Conservation (phyloP, 1,140 invertebrate species). For the Lasaia peninsularis region DNA sequence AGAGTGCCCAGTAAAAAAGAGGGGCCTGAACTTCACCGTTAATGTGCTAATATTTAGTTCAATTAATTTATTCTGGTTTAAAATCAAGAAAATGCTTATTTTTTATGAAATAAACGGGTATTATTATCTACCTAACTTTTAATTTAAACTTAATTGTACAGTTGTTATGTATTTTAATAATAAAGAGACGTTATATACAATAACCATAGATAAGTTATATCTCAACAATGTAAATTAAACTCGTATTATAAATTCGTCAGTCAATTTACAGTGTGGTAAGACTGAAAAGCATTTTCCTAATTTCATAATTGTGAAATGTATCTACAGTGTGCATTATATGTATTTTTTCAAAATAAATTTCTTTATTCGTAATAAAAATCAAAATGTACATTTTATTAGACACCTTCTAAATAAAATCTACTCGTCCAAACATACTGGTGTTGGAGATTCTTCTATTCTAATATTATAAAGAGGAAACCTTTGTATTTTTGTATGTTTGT, state of each 20-base stretch:
- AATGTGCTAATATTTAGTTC: not conserved
- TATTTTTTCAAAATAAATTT: conserved; percentile 62
- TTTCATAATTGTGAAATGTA: conserved; percentile 38
- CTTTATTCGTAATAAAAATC: conserved; percentile 57
- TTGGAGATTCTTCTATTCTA: too few relatives aligned
- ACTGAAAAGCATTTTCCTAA: conserved; percentile 48
- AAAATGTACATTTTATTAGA: too few relatives aligned
- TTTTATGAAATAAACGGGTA: conserved; percentile 39
- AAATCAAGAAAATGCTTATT: not conserved
- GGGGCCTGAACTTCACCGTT: not conserved
- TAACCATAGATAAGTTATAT: conserved; percentile 8
- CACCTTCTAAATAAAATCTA: too few relatives aligned
- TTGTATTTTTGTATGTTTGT: too few relatives aligned
- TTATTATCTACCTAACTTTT: conserved; percentile 32
- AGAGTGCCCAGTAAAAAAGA: too few relatives aligned
- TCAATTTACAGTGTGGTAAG: conserved; percentile 60
- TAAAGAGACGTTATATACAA: conserved; percentile 19
- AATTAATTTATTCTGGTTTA: conserved; percentile 5
- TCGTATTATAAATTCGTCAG: conserved; percentile 33
- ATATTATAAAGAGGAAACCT: too few relatives aligned
- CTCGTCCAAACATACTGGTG: too few relatives aligned
- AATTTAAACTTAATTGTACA: conserved; percentile 38
- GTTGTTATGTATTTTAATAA: conserved; percentile 61
- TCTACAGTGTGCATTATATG: conserved; percentile 44
- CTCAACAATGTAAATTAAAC: conserved; percentile 8